These are phyloP conservation scores for Apantesis nais DNA, from an alignment of 2,888 invertebrate genomes.

Conservation along the genomic window DNA sequence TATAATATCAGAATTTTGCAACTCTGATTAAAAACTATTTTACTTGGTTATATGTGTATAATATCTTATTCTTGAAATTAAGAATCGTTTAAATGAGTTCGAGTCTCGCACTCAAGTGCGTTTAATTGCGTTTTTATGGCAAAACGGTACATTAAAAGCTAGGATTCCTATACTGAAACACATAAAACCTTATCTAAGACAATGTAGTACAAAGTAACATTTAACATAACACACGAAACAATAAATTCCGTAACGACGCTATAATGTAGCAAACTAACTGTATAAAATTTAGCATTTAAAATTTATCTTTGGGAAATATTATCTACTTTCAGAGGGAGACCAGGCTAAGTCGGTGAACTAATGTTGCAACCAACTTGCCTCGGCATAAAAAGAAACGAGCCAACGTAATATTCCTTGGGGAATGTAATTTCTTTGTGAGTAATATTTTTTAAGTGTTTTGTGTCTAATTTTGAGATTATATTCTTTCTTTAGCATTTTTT, in stretches of 20 bases:
- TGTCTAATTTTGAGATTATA: constrained; percentile 44
- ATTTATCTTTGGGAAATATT: constrained; percentile 80
- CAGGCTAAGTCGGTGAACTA: constrained; percentile 70
- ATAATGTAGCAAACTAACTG: constrained; percentile 76
- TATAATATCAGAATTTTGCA: constrained; percentile 3
- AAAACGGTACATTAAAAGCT: constrained; percentile 35
- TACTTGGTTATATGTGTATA: neutral
- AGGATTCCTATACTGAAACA: constrained; percentile 40
- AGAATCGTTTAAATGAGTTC: constrained; percentile 42
- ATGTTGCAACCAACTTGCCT: constrained; percentile 68
- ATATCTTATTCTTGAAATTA: constrained; percentile 22
- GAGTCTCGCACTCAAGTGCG: constrained; percentile 40
- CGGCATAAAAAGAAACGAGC: constrained; percentile 67
- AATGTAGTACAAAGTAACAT: constrained; percentile 48
- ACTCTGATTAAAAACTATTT: constrained; percentile 10
- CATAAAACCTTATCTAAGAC: constrained; percentile 46
- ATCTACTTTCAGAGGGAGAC: constrained; percentile 66
- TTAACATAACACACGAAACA: constrained; percentile 62
- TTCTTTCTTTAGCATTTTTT: constrained; percentile 35
- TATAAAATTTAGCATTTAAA: constrained; percentile 74
- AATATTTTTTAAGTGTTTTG: constrained; percentile 55
- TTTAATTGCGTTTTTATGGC: constrained; percentile 49
- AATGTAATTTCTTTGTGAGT: constrained; percentile 61
- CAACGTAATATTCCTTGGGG: constrained; percentile 60
- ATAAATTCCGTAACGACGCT: constrained; percentile 64